Conservation (phyloP, 1,140 invertebrate species). For the Trachelipus rathkii region DNA sequence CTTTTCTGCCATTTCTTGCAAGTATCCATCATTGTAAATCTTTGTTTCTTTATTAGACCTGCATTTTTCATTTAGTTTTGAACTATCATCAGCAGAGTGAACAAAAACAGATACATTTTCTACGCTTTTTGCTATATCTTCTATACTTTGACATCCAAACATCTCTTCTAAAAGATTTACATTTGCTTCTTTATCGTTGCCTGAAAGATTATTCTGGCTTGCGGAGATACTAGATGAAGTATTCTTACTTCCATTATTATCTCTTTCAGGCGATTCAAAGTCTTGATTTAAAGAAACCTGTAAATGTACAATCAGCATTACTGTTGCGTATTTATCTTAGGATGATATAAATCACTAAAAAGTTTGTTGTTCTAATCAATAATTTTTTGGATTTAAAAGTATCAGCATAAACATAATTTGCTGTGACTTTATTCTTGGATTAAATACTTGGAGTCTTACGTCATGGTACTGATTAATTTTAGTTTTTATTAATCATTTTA, state of each 20-base stretch:
- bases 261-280: slow-evolving; percentile 35
- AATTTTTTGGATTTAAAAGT: too few species aligned
- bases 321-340: too few species aligned
- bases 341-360: too few species aligned
- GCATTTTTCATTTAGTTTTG: slow-evolving; percentile 37
- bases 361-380: too few species aligned
- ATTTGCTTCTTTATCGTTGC: slow-evolving; percentile 32
- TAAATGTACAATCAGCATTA: not conserved
- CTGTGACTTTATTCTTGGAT: too few species aligned
- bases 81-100: slow-evolving; percentile 32
- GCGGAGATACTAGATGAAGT: slow-evolving; percentile 28
- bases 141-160: slow-evolving; percentile 37
- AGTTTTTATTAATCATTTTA: too few species aligned
- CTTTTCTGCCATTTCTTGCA: slow-evolving; percentile 32
- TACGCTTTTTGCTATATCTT: slow-evolving; percentile 25
- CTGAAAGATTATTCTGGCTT: slow-evolving; percentile 30
- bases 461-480: too few species aligned
- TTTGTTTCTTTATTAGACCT: slow-evolving; percentile 33
- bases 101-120: slow-evolving; percentile 38
- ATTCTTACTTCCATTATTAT: slow-evolving; percentile 27
- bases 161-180: slow-evolving; percentile 37
- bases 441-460: too few species aligned
- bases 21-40: slow-evolving; percentile 33
- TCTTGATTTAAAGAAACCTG: slow-evolving; percentile 21
- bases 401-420: too few species aligned